Base-by-base conservation (phyloP, 2,113 vertebrate genomes). In the Menura novaehollandiae region DNA sequence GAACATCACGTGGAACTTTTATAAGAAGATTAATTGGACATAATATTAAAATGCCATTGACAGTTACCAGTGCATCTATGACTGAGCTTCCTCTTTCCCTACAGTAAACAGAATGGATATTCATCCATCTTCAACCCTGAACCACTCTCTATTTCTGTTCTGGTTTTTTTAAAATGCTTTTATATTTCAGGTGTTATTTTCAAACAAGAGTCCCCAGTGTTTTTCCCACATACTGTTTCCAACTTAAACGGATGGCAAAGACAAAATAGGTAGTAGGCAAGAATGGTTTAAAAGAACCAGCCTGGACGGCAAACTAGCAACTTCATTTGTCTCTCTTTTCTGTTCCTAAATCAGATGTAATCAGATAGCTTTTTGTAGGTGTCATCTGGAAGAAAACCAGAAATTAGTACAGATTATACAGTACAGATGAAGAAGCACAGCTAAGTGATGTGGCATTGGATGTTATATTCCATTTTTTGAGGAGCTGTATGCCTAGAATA, bases 371-470 rank as follows among this genome's bases (percentile, higher is more conserved):
- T 76, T 43, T 53, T 35, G 8, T n/a, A 78, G 23, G 3, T 62
- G 62, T 88, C 55, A 75, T 24, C 47, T 60, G 49, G 44, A 95
- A 89, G 6, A 28, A 91, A 82, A 72, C 1, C 12, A 64, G 47
- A 75, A 72, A 67, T 78, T 28, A 47, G 1, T 9, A 43, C 15
- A 47, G 33, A 80, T 86, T 63, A 69, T 28, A 26, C 62, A 66
- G 24, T 62, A 53, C 13, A 73, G 44, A 35, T 4, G 4, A 23
- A 71, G 53, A 93, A 74, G 19, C 16, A 46, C 2, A 32, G 13
- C 10, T 67, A 74, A 62, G 2, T 86, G 58, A 33, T 0, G 0
- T 17, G 18, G 12, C 28, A 52, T 56, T 28, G 8, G 13, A 51
- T 8, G 3, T 4, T 44, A 33, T 47, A 71, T 20, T 89, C 18